Evolutionary conservation across 2,797 vertebrate species (phyloP), one percentile per base, ranked within the genome.

Genomic region (Sphenodon punctatus): DNA sequence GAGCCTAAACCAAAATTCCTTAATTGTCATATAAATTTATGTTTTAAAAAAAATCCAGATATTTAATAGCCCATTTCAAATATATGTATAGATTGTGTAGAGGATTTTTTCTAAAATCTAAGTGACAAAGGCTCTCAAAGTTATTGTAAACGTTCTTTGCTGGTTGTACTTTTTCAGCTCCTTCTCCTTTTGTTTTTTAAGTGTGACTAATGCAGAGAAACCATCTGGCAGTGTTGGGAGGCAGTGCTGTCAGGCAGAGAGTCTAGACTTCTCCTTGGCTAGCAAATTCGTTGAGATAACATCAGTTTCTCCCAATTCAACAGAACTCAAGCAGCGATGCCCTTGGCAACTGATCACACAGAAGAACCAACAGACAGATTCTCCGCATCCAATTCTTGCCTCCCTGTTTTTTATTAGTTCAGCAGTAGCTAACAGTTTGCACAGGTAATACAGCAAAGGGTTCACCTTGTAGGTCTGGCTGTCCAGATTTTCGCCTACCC

Each of bases 221-320:
- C 91, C 93, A 92, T 93, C 90, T 92, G 92, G 75, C 89, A 38
- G 43, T 79, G 75, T 86, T 91, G 53, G 93, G 89, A 89, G 87
- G 81, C 84, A 86, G 49, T 82, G 85, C 84, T 87, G 86, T 86
- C 75, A 81, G 91, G 87, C 91, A 86, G 42, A 72, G 79, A 86
- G 86, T 90, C 88, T 89, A 88, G 89, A 87, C 90, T 86, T 81
- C 76, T 84, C 85, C 75, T 82, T 80, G 87, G 87, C 91, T 83
- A 67, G 78, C 80, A 76, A 75, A 36, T 68, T 48, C 9, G 32
- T 72, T 75, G 74, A 48, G 58, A 73, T 63, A 36, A 78, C 90
- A 53, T 86, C 70, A 58, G 80, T 82, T 80, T 84, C 89, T 90
- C 88, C 77, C 63, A 77, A 71, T 78, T 86, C 85, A 77, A n/a